Percentiles rank a stretch among this genome's conserved stretches.
phyloP scores from a whole-genome alignment of 2,797 vertebrate genomes.

The Sebastes cheni region DNA sequence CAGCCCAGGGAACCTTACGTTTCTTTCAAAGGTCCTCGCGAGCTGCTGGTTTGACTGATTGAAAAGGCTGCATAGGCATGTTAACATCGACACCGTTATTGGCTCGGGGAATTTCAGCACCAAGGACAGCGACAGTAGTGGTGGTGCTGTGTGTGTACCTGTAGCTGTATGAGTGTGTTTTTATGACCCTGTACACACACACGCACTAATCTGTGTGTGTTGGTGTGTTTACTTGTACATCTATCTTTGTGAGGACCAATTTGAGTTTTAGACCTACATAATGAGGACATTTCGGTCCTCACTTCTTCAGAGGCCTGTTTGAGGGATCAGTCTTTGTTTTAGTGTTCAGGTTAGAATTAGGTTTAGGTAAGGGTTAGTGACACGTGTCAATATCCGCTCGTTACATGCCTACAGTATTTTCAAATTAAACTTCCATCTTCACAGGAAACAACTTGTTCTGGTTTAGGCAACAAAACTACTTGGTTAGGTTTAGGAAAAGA shows the following conservation, averaged over 20 bases:
- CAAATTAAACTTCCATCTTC: neutral
- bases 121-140: constrained; percentile 30
- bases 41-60: constrained; percentile 36
- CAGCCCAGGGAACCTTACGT: constrained; percentile 15
- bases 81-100: constrained; percentile 44
- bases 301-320: neutral
- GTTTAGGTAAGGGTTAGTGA: neutral
- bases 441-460: too few species aligned
- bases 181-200: constrained; percentile 14
- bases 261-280: neutral
- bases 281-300: neutral
- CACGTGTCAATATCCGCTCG: accelerated
- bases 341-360: neutral
- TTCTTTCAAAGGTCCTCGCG: constrained; percentile 1
- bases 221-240: neutral
- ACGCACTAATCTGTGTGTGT: neutral
- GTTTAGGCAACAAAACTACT: too few species aligned
- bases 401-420: neutral
- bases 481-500: too few species aligned
- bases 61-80: constrained; percentile 7
- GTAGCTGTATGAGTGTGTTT: neutral
- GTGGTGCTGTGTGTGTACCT: neutral
- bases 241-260: neutral
- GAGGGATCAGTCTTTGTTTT: neutral
- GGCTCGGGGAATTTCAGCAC: constrained; percentile 58